Conservation (phyloP, 92 coral and sea anemone species). For the Epizoanthus ramosus region DNA sequence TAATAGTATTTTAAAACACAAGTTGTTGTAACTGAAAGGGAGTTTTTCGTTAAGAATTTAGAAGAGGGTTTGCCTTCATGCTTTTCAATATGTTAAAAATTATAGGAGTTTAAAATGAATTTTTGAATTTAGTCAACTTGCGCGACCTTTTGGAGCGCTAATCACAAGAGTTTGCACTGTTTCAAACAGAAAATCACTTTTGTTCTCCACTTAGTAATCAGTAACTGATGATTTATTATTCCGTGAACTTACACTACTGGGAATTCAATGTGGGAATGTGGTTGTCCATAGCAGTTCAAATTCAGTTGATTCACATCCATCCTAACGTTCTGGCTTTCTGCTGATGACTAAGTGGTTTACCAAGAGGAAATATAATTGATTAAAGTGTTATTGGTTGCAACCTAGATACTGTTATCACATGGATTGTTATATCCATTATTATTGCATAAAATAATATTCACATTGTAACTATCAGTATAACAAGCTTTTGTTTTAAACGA, state of each 20-base stretch:
- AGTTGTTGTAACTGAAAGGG: constrained; percentile 6
- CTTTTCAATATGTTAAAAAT: background rate
- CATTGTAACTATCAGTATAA: background rate
- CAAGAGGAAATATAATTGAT: background rate
- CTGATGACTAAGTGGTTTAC: constrained; percentile 12
- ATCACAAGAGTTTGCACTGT: constrained; percentile 1
- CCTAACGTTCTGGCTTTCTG: background rate
- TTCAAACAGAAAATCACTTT: background rate
- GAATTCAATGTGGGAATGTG: too few species aligned
- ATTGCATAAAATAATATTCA: background rate
- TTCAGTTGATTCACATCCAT: background rate
- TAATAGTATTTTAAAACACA: constrained; percentile 19
- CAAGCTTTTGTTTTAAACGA: background rate
- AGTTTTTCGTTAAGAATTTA: background rate
- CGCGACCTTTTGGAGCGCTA: background rate
- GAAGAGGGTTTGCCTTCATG: background rate
- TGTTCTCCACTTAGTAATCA: background rate
- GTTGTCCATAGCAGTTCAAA: background rate
- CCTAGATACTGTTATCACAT: constrained; percentile 13
- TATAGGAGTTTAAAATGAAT: constrained; percentile 6
- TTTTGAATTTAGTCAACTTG: background rate
- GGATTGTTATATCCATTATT: background rate
- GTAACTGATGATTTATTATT: background rate
- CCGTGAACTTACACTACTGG: background rate
- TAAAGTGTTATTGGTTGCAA: background rate